phyloP scores from a whole-genome alignment of 2,113 vertebrate genomes.

The Lepisosteus oculatus region DNA sequence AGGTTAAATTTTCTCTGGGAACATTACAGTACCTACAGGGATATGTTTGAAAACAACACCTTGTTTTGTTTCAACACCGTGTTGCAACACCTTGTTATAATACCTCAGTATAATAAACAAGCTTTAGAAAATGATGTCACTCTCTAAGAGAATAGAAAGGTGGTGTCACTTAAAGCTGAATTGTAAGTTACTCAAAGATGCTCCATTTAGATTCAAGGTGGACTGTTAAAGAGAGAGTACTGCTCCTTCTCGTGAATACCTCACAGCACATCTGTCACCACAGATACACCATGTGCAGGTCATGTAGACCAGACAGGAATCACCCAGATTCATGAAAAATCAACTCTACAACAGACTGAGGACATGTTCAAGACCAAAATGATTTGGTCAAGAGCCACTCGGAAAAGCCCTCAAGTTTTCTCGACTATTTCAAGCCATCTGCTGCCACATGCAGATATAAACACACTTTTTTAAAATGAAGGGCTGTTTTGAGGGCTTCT shows the following conservation, averaged over 20 bases:
- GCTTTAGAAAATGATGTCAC: too few relatives aligned
- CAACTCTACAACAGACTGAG: slow-evolving; percentile 21
- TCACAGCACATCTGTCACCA: slow-evolving; percentile 41
- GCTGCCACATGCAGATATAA: background rate
- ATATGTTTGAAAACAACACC: too few relatives aligned
- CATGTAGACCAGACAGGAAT: slow-evolving; percentile 35
- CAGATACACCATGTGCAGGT: slow-evolving; percentile 50
- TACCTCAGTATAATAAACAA: too few relatives aligned
- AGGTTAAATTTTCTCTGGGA: too few relatives aligned
- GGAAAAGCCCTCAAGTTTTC: background rate
- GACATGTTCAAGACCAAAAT: background rate
- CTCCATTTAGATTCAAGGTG: background rate
- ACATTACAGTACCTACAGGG: too few relatives aligned
- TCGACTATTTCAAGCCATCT: background rate
- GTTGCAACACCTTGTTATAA: too few relatives aligned
- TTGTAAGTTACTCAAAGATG: too few relatives aligned
- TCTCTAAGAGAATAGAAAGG: too few relatives aligned
- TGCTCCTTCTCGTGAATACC: slow-evolving; percentile 28
- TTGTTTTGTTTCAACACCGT: too few relatives aligned
- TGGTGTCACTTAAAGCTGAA: too few relatives aligned
- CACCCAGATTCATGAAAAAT: slow-evolving; percentile 18
- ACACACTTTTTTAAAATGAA: background rate
- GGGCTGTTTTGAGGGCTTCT: too few relatives aligned
- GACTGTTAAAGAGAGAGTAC: background rate
- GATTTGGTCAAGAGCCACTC: background rate